Evolutionary conservation across 2,888 invertebrate genomes (phyloP), one percentile per base, ranked within the genome.

Genomic region (Microplitis deprimator): DNA sequence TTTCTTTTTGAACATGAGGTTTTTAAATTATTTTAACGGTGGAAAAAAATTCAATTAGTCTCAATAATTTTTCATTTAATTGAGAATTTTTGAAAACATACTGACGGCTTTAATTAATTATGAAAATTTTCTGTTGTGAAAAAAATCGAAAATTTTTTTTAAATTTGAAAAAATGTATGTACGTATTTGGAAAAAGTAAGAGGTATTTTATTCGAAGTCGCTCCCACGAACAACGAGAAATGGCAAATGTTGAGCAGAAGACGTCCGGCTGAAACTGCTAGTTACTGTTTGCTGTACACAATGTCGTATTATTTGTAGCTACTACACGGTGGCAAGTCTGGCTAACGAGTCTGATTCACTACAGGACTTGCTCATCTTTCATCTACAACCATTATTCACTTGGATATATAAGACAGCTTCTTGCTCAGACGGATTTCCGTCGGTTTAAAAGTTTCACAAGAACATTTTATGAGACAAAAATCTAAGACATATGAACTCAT

Each of bases 331-430:
- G 7, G n/a, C 62, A 20, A 62, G 65, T 65, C 7, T 65, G 29
- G 13, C 65, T 65, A 65, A 65, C 65, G 65, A 65, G 65, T 29
- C 38, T 20, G 20, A 65, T 65, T 65, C 65, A 50, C 50, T 50
- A 29, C 38, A 65, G 13, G 65, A 65, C 20, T 29, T 29, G 29
- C 38, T 20, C 20, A 65, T 38, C 10, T 65, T 29, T 65, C 65
- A 65, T 65, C 65, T 38, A 38, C 2, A 29, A 20, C 29, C 6
- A 65, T 65, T 65, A 65, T 65, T 65, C 65, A 8, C 29, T 29
- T 65, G 65, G 65, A 6, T 29, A 65, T 65, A 65, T 65, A 65
- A 65, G 65, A 65, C 65, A 65, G 65, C 29, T 29, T 65, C 65
- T 20, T 38, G 65, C 65, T 65, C 38, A 13, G 29, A 13, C 65